These are phyloP conservation scores for Lordiphosa collinella DNA, from an alignment of 1,140 invertebrate genomes.

Conservation along the genomic window DNA sequence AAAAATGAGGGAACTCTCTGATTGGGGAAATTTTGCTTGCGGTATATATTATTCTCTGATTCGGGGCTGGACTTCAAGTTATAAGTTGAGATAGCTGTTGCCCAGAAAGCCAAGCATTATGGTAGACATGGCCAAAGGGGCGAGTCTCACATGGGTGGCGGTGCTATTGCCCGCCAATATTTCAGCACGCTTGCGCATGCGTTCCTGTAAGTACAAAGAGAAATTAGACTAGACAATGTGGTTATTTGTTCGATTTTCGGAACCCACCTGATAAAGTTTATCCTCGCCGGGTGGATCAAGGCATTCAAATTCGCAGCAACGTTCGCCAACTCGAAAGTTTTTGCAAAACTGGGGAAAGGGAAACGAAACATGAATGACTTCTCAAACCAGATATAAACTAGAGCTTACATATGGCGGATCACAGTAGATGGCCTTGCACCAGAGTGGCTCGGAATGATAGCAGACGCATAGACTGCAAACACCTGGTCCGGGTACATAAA, in stretches of 20 bases:
- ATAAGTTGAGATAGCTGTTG: constrained; percentile 71
- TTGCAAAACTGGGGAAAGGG: constrained; percentile 85
- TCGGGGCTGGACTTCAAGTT: constrained; percentile 53
- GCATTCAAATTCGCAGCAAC: constrained; percentile 89
- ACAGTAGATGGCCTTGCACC: constrained; percentile 93
- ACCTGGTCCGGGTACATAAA: constrained; percentile 91
- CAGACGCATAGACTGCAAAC: constrained; percentile 93
- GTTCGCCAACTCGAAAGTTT: constrained; percentile 86
- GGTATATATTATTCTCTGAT: neutral
- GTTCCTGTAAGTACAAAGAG: constrained; percentile 58
- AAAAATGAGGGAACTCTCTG: constrained; percentile 5
- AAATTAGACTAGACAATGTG: neutral
- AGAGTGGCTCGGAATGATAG: constrained; percentile 90
- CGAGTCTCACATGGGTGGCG: constrained; percentile 62
- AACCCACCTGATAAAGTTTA: constrained; percentile 80
- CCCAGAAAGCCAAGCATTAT: constrained; percentile 73
- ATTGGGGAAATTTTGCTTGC: neutral
- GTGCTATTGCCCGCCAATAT: constrained; percentile 83
- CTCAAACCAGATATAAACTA: neutral
- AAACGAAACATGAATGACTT: neutral
- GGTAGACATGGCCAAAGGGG: constrained; percentile 67
- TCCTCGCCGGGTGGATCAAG: constrained; percentile 85
- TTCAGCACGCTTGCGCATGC: constrained; percentile 81
- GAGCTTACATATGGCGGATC: constrained; percentile 89
- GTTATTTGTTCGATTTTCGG: neutral